Base-by-base conservation (phyloP, 2,113 vertebrate species). In the Pseudopipra pipra region DNA sequence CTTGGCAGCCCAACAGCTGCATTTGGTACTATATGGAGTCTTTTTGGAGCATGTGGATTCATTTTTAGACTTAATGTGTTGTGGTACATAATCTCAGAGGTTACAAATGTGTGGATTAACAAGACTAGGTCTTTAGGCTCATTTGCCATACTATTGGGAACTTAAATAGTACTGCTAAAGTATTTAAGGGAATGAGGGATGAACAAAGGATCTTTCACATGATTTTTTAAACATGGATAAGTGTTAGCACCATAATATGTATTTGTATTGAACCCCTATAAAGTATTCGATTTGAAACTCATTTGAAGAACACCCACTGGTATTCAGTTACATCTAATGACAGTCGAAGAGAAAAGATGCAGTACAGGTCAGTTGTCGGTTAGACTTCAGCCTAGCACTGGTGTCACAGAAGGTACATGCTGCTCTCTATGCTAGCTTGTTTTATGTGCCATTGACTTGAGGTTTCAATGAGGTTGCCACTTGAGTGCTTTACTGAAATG, bases 301-400 rank as follows among this genome's bases (percentile, higher is more conserved):
- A 41, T 7, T 11, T 58, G 35, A 84, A 59, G 30, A 21, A 39
- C 21, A 72, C 3, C 0, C 24, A 33, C 31, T 0, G 0, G 15
- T 28, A 81, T 93, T 68, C 49, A 68, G 18, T 41, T 33, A 22
- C 24, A 67, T 56, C 16, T 78, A 46, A 51, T 46, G 27, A 33
- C 4, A 56, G 30, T 0, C 2, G 76, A 80, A 49, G 14, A 66
- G 46, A 77, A 88, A 62, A 25, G 21, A 76, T 35, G 33, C 35
- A 49, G 33, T 33, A 67, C 4, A 11, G 37, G 18, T 56, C 61
- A 84, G 37, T 33, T 75, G 21, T 25, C 71, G 59, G 52, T 75
- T 68, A 82, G 46, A 55, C 28, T 54, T 59, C 7, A 18, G 56
- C 20, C 33, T 74, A 30, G 39, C 1, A 4, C n/a, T 43, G 17